Base-by-base conservation (phyloP, 2,113 vertebrate species). In the Puma concolor region DNA sequence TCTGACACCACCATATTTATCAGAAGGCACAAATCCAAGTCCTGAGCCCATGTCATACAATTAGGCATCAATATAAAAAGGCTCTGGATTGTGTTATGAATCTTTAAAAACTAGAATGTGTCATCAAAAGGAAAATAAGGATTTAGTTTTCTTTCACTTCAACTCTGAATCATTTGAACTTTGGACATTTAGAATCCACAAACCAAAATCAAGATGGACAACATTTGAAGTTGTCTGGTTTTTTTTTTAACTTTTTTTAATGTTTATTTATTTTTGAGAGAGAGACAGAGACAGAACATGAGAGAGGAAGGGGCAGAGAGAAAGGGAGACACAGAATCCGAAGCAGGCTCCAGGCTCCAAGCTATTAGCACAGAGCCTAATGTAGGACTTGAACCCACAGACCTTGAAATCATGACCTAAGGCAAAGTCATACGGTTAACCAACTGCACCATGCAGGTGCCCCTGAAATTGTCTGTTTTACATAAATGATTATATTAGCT, bases 81-180 rank as follows among this genome's bases (percentile, higher is more conserved):
- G 41, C 52, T 82, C 60, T 52, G 23, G 31, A 44, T 25, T 81
- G 38, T 66, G 25, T 72, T 88, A 64, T 50, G 63, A 87, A 80
- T 91, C 52, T 94, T 83, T 94, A 95, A 85, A 81, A 52, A 66
- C 12, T n/a, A n/a, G n/a, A 94, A 74, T 83, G 38, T 60, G 15
- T 94, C 48, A 77, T 41, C 17, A 25, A 64, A 91, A 48, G 48
- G 38, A 88, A 96, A 92, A 38, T 10, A 41, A 69, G 11, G 19
- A 57, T 88, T 85, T 60, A 6, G 29, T 66, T 84, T 80, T 88
- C 50, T 91, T 97, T 72, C 21, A 36, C 33, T 67, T 80, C 21
- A 54, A 12, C 29, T 60, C 64, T 91, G 52, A 72, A 97, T 9
- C 29, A 76, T 90, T 93, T n/a, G 33, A 36, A 57, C 11, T 86